Base-by-base conservation (phyloP, 2,888 invertebrate genomes). In the Argynnis bischoffii region DNA sequence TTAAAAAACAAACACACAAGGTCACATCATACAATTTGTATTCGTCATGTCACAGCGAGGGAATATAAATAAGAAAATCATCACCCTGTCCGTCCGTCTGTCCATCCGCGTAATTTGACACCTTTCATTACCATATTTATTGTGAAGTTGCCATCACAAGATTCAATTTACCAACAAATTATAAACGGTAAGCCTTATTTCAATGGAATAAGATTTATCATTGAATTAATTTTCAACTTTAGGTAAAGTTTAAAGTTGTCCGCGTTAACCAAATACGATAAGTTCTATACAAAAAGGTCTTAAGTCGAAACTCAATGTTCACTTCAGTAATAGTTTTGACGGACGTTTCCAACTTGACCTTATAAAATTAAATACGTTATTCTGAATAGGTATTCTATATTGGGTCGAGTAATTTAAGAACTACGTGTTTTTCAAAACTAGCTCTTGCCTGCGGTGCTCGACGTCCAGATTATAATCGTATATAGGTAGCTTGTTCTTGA, bases 91-190 rank as follows among this genome's bases (percentile, higher is more conserved):
- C 73, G 84, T 81, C 82, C 77, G 82, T 81, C 84, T 78, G 85
- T 84, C 85, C 81, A 72, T 84, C 84, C 80, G 81, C 82, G 87
- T 90, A 89, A 90, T 90, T 90, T 91, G 90, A 90, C 90, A 90
- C 90, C 89, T 90, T 89, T 88, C 90, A 91, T 90, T 91, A 90
- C 89, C 90, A 91, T 91, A 90, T 89, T 89, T 90, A 90, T 91
- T 89, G 86, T 88, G 76, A 79, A 83, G 78, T 78, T 75, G 73
- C 61, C 74, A 67, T 74, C 64, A 70, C 69, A 67, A 74, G 26
- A 64, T 54, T 69, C 41, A 46, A 69, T 66, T 69, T 41, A 66
- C 65, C 46, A 59, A 59, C 21, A 48, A 78, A 78, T 66, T 60
- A 61, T 48, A 64, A 69, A 70, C 50, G 46, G 48, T 55, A 21